Conservation (phyloP, 2,888 invertebrate species). For the Agrotis segetum region DNA sequence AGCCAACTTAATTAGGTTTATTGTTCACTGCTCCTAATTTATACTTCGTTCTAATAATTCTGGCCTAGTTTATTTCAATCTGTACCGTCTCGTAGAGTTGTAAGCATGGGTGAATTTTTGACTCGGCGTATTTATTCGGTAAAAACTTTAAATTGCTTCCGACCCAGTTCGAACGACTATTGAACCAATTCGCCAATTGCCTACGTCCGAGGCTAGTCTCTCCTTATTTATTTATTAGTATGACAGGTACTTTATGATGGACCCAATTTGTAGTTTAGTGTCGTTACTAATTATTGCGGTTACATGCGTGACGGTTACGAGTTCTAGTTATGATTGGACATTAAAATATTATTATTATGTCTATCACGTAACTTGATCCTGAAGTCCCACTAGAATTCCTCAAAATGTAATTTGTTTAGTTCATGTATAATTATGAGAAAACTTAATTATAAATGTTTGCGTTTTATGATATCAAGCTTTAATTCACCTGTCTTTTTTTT, state of each 20-base stretch:
- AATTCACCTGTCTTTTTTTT: background rate
- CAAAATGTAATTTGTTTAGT: background rate
- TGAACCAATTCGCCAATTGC: constrained; percentile 86
- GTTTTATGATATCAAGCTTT: background rate
- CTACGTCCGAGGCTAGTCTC: constrained; percentile 77
- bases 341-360: constrained; percentile 32
- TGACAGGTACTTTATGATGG: constrained; percentile 70
- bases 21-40: constrained; percentile 61
- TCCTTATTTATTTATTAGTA: constrained; percentile 74
- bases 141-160: constrained; percentile 90
- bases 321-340: constrained; percentile 32
- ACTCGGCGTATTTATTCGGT: constrained; percentile 86
- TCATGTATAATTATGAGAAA: too few species aligned
- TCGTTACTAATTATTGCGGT: constrained; percentile 34
- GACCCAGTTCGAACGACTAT: constrained; percentile 85
- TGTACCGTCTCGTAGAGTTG: constrained; percentile 74
- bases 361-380: constrained; percentile 2
- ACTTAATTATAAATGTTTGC: background rate
- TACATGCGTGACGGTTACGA: constrained; percentile 35
- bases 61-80: constrained; percentile 70
- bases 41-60: constrained; percentile 63
- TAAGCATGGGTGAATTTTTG: constrained; percentile 80
- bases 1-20: constrained; percentile 66
- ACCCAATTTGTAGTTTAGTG: constrained; percentile 62
- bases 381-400: background rate